These are phyloP conservation scores for Cavia aperea DNA, from an alignment of 2,113 vertebrate genomes.

Conservation along the genomic window DNA sequence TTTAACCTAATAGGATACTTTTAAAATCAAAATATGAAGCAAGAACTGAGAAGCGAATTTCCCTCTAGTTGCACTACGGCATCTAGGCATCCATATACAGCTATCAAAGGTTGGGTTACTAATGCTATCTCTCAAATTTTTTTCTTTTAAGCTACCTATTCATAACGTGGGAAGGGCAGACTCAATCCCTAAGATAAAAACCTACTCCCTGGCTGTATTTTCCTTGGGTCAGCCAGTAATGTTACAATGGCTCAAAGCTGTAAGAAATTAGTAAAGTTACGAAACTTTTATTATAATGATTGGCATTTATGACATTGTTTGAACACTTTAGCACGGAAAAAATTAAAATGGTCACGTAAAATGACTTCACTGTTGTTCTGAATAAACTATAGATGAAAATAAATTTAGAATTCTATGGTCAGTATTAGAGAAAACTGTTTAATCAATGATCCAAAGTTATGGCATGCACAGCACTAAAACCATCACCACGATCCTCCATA, in stretches of 20 bases:
- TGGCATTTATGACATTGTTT: slow-evolving; percentile 42
- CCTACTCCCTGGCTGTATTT: slow-evolving; percentile 25
- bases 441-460: not conserved
- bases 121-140: not conserved
- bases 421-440: slow-evolving; percentile 22
- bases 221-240: slow-evolving; percentile 39
- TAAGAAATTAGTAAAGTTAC: slow-evolving; percentile 52
- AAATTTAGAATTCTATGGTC: slow-evolving; percentile 40
- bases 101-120: not conserved
- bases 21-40: slow-evolving; percentile 31
- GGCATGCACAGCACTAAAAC: slow-evolving; percentile 45
- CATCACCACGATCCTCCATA: slow-evolving; percentile 29
- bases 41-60: slow-evolving; percentile 33
- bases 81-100: not conserved
- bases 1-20: slow-evolving; percentile 38
- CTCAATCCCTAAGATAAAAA: slow-evolving; percentile 16
- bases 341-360: slow-evolving; percentile 51
- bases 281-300: slow-evolving; percentile 37
- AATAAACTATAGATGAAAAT: slow-evolving; percentile 42
- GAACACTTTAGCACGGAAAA: slow-evolving; percentile 41
- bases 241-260: slow-evolving; percentile 52
- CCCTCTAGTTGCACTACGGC: not conserved
- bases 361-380: slow-evolving; percentile 52
- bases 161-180: slow-evolving; percentile 2
- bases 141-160: not conserved